Percentiles rank a stretch among this genome's conserved stretches.
These are phyloP conservation scores for Thereva unica DNA, from an alignment of 2,888 invertebrate species.

Conservation along the genomic window DNA sequence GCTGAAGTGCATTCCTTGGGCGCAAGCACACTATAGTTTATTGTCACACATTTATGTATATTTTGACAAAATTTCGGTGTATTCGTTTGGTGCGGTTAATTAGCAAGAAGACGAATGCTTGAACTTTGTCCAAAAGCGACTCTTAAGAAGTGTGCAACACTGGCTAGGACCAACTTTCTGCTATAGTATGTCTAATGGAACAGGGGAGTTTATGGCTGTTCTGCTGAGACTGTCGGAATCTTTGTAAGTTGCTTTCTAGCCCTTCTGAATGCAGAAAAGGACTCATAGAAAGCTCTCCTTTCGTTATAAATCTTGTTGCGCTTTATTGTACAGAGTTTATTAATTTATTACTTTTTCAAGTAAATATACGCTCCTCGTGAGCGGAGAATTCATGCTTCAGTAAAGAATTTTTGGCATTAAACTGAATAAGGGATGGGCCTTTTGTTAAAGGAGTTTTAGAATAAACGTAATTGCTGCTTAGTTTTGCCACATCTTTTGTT, in stretches of 20 bases:
- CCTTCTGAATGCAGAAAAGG: constrained; percentile 12
- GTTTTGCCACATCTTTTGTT: too few species aligned
- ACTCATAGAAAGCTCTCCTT: constrained; percentile 19
- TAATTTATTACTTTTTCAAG: constrained; percentile 34
- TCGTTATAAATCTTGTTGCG: constrained; percentile 28
- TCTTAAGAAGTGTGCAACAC: constrained; percentile 25
- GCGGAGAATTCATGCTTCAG: constrained; percentile 1
- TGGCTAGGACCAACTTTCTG: constrained; percentile 23
- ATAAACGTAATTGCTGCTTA: too few species aligned
- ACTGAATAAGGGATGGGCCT: too few species aligned
- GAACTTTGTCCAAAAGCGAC: constrained; percentile 36
- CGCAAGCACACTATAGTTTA: neutral
- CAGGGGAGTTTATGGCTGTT: constrained; percentile 6
- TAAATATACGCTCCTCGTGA: constrained; percentile 23
- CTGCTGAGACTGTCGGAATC: neutral
- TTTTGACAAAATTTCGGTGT: constrained; percentile 18
- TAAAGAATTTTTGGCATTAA: constrained; percentile 11
- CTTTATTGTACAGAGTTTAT: constrained; percentile 33
- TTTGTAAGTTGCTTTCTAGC: neutral
- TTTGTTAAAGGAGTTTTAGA: neutral
- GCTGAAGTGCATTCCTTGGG: neutral
- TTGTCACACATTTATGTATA: neutral
- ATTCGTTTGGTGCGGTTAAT: constrained; percentile 38
- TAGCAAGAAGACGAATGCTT: constrained; percentile 39
- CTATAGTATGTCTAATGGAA: constrained; percentile 11